Evolutionary conservation across 2,888 invertebrate genomes (phyloP).

Genomic region (Panopea generosa): DNA sequence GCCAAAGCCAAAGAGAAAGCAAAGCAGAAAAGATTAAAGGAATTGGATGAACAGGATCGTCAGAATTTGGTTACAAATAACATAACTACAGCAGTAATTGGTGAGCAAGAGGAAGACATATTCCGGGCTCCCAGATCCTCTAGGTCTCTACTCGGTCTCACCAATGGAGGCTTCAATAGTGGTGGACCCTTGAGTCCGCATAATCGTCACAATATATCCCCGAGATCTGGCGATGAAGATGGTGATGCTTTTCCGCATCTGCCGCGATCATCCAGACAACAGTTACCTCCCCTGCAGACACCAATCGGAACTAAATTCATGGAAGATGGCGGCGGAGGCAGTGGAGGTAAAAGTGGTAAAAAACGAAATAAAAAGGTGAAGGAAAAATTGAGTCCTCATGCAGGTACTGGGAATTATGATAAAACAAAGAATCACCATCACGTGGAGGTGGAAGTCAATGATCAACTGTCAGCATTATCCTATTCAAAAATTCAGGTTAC

Average conservation of each 20-base stretch:
- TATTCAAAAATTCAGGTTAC: conserved; percentile 54
- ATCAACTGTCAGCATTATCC: conserved; percentile 19
- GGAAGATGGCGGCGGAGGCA: conserved; percentile 38
- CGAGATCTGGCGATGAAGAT: conserved; percentile 13
- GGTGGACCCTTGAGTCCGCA: too few species aligned
- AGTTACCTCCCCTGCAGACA: conserved; percentile 71
- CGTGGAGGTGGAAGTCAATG: neutral
- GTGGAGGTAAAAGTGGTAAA: conserved; percentile 31
- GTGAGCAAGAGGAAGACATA: conserved; percentile 39
- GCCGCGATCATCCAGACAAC: conserved; percentile 34
- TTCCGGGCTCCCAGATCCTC: conserved; percentile 57
- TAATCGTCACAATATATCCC: neutral
- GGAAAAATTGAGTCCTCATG: neutral
- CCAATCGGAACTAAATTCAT: conserved; percentile 68
- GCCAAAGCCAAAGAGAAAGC: conserved; percentile 69
- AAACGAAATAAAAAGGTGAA: conserved; percentile 40
- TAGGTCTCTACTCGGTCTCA: conserved; percentile 40
- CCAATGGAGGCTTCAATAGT: conserved; percentile 17
- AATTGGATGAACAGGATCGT: conserved; percentile 39
- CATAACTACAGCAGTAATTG: neutral
- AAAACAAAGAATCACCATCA: neutral
- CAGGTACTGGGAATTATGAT: neutral
- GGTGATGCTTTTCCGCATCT: conserved; percentile 17
- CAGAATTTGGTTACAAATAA: too few species aligned
- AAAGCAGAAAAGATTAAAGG: conserved; percentile 45